Evolutionary conservation across 2,113 vertebrate species (phyloP).

Genomic region (Poeciliopsis turrubarensis): DNA sequence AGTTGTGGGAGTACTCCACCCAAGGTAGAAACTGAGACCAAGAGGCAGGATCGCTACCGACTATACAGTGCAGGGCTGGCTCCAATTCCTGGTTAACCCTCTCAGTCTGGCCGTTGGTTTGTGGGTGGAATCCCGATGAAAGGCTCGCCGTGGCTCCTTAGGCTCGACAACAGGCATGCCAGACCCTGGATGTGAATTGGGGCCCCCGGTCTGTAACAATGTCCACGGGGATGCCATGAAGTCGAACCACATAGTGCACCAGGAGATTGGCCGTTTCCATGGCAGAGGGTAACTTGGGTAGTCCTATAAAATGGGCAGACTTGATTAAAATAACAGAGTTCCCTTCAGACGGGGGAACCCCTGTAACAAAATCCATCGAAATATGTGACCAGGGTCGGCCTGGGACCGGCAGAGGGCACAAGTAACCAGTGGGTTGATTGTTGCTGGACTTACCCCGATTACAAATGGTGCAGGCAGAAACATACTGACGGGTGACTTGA

Average conservation of each 20-base stretch:
- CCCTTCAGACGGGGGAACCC: no score
- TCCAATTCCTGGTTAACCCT: neutral
- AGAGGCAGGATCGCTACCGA: neutral
- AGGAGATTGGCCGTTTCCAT: neutral
- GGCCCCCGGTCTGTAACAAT: neutral
- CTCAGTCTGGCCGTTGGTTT: neutral
- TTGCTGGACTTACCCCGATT: no score
- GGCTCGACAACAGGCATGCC: neutral
- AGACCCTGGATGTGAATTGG: neutral
- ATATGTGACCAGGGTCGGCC: no score
- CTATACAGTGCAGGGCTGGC: neutral
- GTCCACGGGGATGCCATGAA: neutral
- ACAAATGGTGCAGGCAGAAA: no score
- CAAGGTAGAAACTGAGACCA: no score
- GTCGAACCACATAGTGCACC: neutral
- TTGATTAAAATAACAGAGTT: no score
- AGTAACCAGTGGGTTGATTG: no score
- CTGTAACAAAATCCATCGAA: no score
- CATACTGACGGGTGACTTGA: no score
- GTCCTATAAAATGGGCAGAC: neutral
- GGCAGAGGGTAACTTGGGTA: neutral
- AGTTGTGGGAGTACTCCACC: no score
- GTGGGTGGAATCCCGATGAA: neutral
- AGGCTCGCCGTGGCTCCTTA: neutral
- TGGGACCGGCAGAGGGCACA: no score